A percentile compares a stretch with the other conserved stretches of the same genome.
These are phyloP conservation scores for Micrastur ruficollis DNA, from an alignment of 2,797 vertebrate genomes.

Conservation along the genomic window DNA sequence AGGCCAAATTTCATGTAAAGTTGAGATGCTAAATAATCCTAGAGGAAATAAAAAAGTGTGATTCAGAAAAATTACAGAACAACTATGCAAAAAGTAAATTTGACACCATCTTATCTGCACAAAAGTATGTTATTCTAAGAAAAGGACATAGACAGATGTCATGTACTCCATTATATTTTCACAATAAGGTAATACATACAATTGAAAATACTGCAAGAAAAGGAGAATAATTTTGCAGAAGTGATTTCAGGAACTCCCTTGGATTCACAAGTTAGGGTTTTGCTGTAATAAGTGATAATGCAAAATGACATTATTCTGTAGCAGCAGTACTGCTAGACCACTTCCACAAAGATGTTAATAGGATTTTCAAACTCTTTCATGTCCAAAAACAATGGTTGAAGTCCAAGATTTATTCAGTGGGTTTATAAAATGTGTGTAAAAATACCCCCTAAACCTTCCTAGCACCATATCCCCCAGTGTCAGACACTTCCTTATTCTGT, in stretches of 20 bases:
- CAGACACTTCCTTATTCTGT: not conserved
- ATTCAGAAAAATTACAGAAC: not conserved
- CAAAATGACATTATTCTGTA: not conserved
- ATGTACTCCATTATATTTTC: constrained; percentile 61
- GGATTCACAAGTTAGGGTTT: constrained; percentile 54
- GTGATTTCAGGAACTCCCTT: constrained; percentile 35
- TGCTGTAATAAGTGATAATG: constrained; percentile 61
- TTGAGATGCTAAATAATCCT: not conserved
- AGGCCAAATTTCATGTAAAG: not conserved
- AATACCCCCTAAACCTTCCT: not conserved
- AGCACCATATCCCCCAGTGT: not conserved
- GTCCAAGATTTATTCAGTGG: not conserved
- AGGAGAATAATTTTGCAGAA: constrained; percentile 16
- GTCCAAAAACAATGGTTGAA: constrained; percentile 19
- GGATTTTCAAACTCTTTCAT: constrained; percentile 25
- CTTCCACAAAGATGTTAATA: constrained; percentile 18
- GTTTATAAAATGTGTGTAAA: not conserved
- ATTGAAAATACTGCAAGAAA: constrained; percentile 24
- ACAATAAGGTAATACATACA: not conserved
- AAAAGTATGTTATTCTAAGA: not conserved
- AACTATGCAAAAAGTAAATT: not conserved
- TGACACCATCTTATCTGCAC: not conserved
- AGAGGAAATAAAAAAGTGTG: not conserved
- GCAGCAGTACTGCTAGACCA: not conserved
- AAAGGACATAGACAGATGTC: constrained; percentile 4